phyloP scores from a whole-genome alignment of 2,113 vertebrate genomes.

The Oxyruncus cristatus region DNA sequence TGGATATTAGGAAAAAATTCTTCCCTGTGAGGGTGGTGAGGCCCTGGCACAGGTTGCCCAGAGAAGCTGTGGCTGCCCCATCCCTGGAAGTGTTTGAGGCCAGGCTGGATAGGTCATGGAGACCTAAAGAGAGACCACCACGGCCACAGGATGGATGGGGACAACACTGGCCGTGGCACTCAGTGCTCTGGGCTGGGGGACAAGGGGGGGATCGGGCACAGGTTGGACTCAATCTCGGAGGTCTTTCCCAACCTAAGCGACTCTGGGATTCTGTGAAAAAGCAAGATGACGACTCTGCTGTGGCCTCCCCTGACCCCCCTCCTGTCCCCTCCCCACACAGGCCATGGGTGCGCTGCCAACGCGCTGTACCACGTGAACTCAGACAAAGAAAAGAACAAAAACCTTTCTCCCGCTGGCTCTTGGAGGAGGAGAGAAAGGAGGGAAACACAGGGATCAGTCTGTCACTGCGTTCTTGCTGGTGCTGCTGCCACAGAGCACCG shows the following conservation, averaged over 20 bases:
- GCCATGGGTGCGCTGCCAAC: not conserved
- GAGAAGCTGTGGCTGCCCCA: not conserved
- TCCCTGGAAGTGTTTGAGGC: not conserved
- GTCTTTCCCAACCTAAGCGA: not conserved
- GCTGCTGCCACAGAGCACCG: rapidly evolving
- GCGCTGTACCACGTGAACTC: not conserved
- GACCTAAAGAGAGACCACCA: not conserved
- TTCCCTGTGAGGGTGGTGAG: rapidly evolving
- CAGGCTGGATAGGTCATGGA: not conserved
- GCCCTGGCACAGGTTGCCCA: not conserved
- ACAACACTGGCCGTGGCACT: not conserved
- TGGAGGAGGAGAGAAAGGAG: not conserved
- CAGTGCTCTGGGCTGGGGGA: not conserved
- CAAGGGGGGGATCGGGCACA: not conserved
- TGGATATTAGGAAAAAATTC: not conserved
- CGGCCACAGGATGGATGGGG: rapidly evolving
- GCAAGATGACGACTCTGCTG: not conserved
- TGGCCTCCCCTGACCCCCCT: not conserved
- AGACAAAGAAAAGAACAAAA: not conserved
- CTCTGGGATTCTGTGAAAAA: not conserved
- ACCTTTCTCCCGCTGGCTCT: not conserved
- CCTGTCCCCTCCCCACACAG: not conserved
- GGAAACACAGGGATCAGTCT: not conserved
- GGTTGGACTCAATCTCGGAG: not conserved
- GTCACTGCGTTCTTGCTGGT: not conserved